Evolutionary conservation across 1,140 invertebrate genomes (phyloP), one percentile per base, ranked within the genome.

Genomic region (Asbolus verrucosus): DNA sequence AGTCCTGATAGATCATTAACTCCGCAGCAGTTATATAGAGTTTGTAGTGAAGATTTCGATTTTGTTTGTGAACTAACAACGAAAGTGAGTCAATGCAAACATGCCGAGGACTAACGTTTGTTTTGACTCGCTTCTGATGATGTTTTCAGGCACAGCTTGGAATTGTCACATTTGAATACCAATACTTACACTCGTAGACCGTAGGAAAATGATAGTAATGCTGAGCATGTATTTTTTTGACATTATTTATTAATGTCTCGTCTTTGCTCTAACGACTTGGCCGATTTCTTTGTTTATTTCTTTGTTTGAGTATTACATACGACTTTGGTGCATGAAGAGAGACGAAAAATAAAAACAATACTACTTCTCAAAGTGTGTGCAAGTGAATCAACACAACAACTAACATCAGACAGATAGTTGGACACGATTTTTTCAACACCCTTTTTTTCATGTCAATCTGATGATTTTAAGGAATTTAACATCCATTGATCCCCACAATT

Each of bases 141-240:
- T n/a, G 27, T 62, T 62, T 62, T 38, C 19, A 38, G 41, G 50
- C 59, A 69, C 39, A 27, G 27, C 54, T 63, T 63, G 36, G 43
- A 65, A 60, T 43, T 41, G 38, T 82, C 82, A 85, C 86, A 88
- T 87, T 88, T 88, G 86, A 88, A 88, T 88, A 88, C 86, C 86
- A 88, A 87, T 87, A 86, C 85, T 74, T 74, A 78, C 60, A 68
- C 67, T 68, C 24, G 67, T 54, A 61, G 65, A 39, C 39, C 61
- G 33, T 63, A 39, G 39, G 61, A 63, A 39, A 21, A 63, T 36
- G 13, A 63, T 63, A 63, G 61, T 63, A 16, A 62, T 63, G 33
- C n/a, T 18, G 39, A 21, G 61, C 61, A 63, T 63, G 61, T 36
- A n/a, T 63, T 19, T 41, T 24, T 60, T 62, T 54, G 46, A 54